These are phyloP conservation scores for Atopsyche davidsoni DNA, from an alignment of 1,140 invertebrate species.

Conservation along the genomic window DNA sequence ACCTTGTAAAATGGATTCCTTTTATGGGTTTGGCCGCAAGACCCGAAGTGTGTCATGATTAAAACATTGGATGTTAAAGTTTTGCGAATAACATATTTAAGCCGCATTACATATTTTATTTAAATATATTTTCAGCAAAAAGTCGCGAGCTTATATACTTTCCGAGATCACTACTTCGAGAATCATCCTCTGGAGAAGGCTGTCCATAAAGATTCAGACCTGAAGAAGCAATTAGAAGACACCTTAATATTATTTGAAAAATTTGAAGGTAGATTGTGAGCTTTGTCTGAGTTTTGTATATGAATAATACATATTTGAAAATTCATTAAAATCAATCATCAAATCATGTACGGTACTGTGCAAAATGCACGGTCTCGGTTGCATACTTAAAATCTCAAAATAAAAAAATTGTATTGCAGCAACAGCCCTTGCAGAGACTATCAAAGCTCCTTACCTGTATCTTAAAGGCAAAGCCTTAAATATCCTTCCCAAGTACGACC, in stretches of 20 bases:
- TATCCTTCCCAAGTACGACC: slow-evolving; percentile 61
- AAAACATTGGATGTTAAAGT: neutral
- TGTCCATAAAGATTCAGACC: slow-evolving; percentile 56
- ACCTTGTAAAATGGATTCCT: slow-evolving; percentile 19
- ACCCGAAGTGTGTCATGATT: neutral
- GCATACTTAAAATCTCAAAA: too few relatives aligned
- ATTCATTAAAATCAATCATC: too few relatives aligned
- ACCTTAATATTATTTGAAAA: slow-evolving; percentile 59
- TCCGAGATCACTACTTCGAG: slow-evolving; percentile 75
- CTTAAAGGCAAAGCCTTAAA: slow-evolving; percentile 73
- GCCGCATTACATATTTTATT: neutral
- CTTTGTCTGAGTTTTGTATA: slow-evolving; percentile 28
- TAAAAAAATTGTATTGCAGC: slow-evolving; percentile 36
- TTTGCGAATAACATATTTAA: neutral
- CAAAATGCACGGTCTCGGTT: too few relatives aligned
- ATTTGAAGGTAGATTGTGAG: slow-evolving; percentile 60
- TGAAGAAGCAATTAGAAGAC: slow-evolving; percentile 60
- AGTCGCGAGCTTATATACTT: slow-evolving; percentile 62
- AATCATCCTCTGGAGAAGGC: slow-evolving; percentile 64
- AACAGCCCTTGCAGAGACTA: slow-evolving; percentile 47
- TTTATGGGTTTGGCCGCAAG: slow-evolving; percentile 19
- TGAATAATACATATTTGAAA: neutral
- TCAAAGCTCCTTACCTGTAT: slow-evolving; percentile 62
- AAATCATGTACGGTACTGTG: too few relatives aligned
- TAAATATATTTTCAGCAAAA: slow-evolving; percentile 49